Evolutionary conservation across 2,113 vertebrate genomes (phyloP), one percentile per base, ranked within the genome.

Genomic region (Neodontobutis hainanensis): DNA sequence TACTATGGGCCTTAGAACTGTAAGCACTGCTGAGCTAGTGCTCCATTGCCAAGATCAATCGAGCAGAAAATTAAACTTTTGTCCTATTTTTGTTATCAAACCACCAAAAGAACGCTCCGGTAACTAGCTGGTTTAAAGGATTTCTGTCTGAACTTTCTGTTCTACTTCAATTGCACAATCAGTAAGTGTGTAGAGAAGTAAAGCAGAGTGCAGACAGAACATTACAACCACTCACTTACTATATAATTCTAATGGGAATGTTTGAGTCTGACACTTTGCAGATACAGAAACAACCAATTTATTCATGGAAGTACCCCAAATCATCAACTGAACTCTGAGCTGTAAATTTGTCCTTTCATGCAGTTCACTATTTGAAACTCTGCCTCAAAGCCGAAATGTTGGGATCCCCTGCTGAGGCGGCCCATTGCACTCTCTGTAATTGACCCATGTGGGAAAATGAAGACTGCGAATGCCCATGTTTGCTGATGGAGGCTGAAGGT

Each of bases 381-480:
- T 38, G 32, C 70, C 27, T 71, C 44, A 70, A 68, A 76, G 34
- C 34, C 16, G 68, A 34, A 60, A 62, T 6, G 75, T 40, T 55
- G n/a, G 48, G 27, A 60, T 53, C 36, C 16, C 81, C 70, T 48
- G 73, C 84, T 78, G 82, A 59, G 75, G 74, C 50, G 65, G 57
- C 69, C 63, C 66, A 47, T 65, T 61, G 45, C 72, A 61, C 67
- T 66, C 51, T 60, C 70, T 61, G 68, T 88, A 87, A 87, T 82
- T 87, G 77, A 87, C 73, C 87, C 86, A 70, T 73, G 72, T 67
- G 83, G 78, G 83, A 80, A 66, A 79, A 80, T 15, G 2, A 60
- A 70, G 58, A 58, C 61, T 43, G 61, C 1, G 10, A 42, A 58
- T 59, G 60, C 16, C 50, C 59, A 73, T 80, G 75, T 81, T 75